These are phyloP conservation scores for Excalfactoria chinensis DNA, from an alignment of 2,113 vertebrate species.

Conservation along the genomic window DNA sequence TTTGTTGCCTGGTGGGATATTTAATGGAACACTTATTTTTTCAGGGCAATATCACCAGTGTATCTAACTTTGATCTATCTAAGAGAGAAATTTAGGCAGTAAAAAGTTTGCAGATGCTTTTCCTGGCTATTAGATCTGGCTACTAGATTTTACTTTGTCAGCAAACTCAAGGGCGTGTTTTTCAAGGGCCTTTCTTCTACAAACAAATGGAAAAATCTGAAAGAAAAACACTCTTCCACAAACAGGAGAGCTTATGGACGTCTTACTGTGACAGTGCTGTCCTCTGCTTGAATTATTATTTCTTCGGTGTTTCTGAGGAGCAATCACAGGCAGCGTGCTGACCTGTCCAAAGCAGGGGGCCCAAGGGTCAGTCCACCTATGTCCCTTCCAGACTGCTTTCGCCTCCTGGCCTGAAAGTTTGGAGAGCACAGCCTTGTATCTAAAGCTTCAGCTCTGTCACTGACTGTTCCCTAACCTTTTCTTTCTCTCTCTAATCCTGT, in stretches of 20 bases:
- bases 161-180: background rate
- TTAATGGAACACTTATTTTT: background rate
- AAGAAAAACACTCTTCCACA: background rate
- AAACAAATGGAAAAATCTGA: background rate
- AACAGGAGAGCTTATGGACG: background rate
- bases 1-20: background rate
- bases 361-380: rapidly evolving
- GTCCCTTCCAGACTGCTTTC: background rate
- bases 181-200: background rate
- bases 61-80: background rate
- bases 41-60: background rate
- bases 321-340: rapidly evolving
- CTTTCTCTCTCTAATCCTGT: background rate
- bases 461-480: background rate
- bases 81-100: background rate
- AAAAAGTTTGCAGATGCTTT: background rate
- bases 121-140: background rate
- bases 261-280: background rate
- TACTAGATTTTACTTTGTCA: background rate
- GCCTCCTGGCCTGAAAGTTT: background rate
- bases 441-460: background rate
- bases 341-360: background rate
- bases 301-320: background rate
- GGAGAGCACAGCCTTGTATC: background rate
- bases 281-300: background rate